phyloP scores from a whole-genome alignment of 2,888 invertebrate genomes.

The Agonopterix alstromeriana region DNA sequence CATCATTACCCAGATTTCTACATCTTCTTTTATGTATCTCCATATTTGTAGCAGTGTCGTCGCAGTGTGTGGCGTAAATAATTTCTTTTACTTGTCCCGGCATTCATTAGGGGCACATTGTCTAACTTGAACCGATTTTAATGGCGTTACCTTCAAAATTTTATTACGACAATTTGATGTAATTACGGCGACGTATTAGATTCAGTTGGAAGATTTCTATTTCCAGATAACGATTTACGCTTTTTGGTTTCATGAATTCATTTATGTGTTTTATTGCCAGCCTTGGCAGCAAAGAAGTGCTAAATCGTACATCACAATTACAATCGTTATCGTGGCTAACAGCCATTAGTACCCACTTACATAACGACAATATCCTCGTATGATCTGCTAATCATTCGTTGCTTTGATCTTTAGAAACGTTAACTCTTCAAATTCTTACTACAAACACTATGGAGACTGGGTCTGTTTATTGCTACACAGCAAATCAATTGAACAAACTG shows the following conservation, averaged over 20 bases:
- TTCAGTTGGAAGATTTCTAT: conserved; percentile 22
- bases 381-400: conserved; percentile 60
- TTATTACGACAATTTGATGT: conserved; percentile 51
- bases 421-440: conserved; percentile 62
- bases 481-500: conserved; percentile 63
- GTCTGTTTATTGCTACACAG: conserved; percentile 52
- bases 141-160: conserved; percentile 54
- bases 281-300: conserved; percentile 52
- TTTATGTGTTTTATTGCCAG: too few species aligned
- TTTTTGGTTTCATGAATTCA: too few species aligned
- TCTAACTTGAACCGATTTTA: conserved; percentile 54
- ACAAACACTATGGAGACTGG: conserved; percentile 51
- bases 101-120: conserved; percentile 64
- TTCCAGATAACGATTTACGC: neutral
- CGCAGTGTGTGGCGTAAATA: conserved; percentile 68
- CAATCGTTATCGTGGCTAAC: conserved; percentile 33
- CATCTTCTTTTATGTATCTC: conserved; percentile 59
- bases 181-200: conserved; percentile 41
- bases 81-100: conserved; percentile 54
- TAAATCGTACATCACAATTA: conserved; percentile 61
- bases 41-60: conserved; percentile 48
- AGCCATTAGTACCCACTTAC: conserved; percentile 55
- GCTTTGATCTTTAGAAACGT: conserved; percentile 55
- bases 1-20: conserved; percentile 65
- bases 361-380: conserved; percentile 58